Base-by-base conservation (phyloP, 2,113 vertebrate genomes). In the Polyodon spathula region DNA sequence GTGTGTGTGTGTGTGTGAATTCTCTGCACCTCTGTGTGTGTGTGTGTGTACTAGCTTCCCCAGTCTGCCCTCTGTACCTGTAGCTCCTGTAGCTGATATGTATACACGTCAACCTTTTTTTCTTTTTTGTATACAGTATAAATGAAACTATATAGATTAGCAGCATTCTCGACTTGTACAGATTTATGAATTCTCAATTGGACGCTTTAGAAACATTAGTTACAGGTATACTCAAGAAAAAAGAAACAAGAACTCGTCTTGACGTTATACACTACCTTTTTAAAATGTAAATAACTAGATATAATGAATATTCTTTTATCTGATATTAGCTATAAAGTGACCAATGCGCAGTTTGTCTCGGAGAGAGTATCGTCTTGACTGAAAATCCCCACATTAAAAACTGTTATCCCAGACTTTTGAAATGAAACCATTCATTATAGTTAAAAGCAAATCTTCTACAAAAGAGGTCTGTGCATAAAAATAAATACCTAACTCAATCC, bases 81-180 rank as follows among this genome's bases (percentile, higher is more conserved):
- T 64, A 64, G 43, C 65, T 68, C 67, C 37, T 66, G 81, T 40
- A 40, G 44, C 54, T 40, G 80, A 83, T 85, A 82, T 83, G 82
- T 81, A 73, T 78, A 63, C 83, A 54, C 48, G 39, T 69, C 60
- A 72, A 78, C 73, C 71, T 72, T 50, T 54, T 54, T 78, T 62
- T 78, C 63, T 79, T 80, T 83, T 71, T 80, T 51, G 60, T 44
- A 57, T 48, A 85, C 78, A 85, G 71, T 81, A 81, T 68, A 82
- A 81, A 84, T 71, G 77, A 75, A 77, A 81, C 67, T 86, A 81
- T 75, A 67, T 70, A 75, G 78, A 83, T 77, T 84, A 86, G 83
- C 83, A 86, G 81, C 83, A 84, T 86, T 84, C 82, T 81, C 78
- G 80, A 83, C 78, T 71, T 70, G 81, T 38, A 60, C 17, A 59